phyloP scores from a whole-genome alignment of 2,888 invertebrate genomes.

The Caenorhabditis sp. region DNA sequence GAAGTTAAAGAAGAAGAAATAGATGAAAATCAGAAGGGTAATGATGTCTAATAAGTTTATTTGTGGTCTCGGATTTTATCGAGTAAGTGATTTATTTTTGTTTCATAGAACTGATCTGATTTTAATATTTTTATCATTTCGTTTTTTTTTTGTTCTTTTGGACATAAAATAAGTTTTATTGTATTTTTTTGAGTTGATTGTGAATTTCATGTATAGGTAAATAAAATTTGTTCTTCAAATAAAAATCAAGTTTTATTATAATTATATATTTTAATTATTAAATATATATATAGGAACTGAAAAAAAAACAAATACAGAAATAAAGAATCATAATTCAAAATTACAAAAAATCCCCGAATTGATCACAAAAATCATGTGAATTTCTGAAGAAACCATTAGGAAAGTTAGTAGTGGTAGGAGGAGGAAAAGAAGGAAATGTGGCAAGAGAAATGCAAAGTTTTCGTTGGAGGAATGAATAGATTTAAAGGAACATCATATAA shows the following conservation, averaged over 20 bases:
- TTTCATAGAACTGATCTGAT: too few relatives aligned
- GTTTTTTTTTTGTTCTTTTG: neutral
- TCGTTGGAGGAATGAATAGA: conserved; percentile 5
- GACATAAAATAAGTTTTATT: neutral
- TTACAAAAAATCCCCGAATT: neutral
- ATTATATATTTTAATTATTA: neutral
- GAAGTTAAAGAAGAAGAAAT: neutral
- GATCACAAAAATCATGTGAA: conserved; percentile 6
- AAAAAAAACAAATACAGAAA: neutral
- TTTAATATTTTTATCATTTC: too few relatives aligned
- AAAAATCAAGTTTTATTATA: too few relatives aligned
- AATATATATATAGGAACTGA: neutral
- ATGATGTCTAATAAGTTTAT: too few relatives aligned
- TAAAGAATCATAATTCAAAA: neutral
- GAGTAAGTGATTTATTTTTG: too few relatives aligned
- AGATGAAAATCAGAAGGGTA: neutral
- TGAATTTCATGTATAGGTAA: too few relatives aligned
- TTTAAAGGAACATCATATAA: neutral
- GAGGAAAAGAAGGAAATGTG: neutral
- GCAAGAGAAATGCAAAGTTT: conserved; percentile 12
- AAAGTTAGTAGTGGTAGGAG: conserved; percentile 14
- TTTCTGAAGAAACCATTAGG: conserved; percentile 14
- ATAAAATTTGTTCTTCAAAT: too few relatives aligned
- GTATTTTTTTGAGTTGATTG: too few relatives aligned
- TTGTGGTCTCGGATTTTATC: too few relatives aligned